A percentile compares a stretch with the other conserved stretches of the same genome.
These are phyloP conservation scores for Tiaroga cobitis DNA, from an alignment of 2,797 vertebrate genomes.

Conservation along the genomic window DNA sequence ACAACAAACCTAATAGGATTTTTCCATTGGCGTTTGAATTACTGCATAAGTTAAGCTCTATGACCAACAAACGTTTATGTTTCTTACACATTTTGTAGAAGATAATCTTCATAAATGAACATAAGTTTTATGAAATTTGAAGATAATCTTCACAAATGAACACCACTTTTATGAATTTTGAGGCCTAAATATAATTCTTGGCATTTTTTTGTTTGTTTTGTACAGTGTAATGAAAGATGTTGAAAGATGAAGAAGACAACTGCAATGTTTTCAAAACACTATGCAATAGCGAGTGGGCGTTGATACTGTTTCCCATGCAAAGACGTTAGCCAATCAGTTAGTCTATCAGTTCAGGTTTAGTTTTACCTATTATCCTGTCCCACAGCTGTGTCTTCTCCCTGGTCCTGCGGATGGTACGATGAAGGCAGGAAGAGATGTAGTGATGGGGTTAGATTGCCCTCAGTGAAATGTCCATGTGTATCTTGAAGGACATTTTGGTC, in stretches of 20 bases:
- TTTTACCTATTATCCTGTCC: conserved; percentile 56
- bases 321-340: no score
- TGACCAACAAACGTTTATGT: background rate
- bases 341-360: background rate
- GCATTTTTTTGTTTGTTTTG: background rate
- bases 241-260: no score
- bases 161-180: background rate
- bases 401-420: conserved; percentile 54
- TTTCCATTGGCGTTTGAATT: background rate
- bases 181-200: background rate
- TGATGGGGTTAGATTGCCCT: conserved; percentile 37
- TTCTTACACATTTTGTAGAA: no score
- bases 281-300: no score
- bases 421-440: conserved; percentile 72
- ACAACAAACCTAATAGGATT: background rate
- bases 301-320: no score
- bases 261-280: no score
- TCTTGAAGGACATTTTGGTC: conserved; percentile 1
- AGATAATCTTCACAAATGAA: no score
- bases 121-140: no score
- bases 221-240: no score
- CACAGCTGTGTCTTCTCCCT: conserved; percentile 34
- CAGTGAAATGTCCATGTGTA: background rate
- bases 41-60: background rate
- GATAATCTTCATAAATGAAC: background rate